These are phyloP conservation scores for Hetaerina titia DNA, from an alignment of 2,888 invertebrate genomes.

Conservation along the genomic window DNA sequence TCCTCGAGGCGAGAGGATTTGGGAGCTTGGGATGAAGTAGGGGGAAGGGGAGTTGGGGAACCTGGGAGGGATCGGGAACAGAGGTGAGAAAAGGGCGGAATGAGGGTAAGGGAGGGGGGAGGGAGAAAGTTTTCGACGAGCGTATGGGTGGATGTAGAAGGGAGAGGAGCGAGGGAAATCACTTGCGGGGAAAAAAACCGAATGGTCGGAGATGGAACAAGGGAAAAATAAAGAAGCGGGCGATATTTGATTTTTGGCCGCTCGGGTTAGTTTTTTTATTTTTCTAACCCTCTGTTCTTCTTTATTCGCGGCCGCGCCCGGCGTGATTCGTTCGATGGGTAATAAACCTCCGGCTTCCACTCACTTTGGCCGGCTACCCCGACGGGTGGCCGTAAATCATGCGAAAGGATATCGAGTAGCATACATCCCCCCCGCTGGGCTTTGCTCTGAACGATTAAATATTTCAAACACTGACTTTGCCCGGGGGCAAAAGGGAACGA, in stretches of 20 bases:
- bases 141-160: not conserved
- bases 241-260: conserved; percentile 47
- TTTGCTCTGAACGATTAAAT: conserved; percentile 61
- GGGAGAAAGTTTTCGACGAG: not conserved
- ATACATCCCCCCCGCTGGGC: conserved; percentile 17
- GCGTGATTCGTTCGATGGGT: conserved; percentile 56
- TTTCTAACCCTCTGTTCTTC: not conserved
- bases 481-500: not conserved
- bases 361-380: conserved; percentile 3
- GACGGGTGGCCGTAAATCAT: conserved; percentile 54
- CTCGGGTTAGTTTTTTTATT: not conserved
- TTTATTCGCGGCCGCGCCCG: not conserved
- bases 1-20: not conserved
- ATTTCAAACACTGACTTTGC: conserved; percentile 24
- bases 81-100: not conserved
- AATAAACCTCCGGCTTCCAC: conserved; percentile 42
- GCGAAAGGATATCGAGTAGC: conserved; percentile 41
- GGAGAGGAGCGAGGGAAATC: not conserved
- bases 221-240: not conserved
- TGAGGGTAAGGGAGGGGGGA: not conserved
- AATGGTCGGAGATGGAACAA: not conserved
- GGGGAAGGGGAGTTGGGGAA: no score
- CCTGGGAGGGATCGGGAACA: not conserved
- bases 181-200: not conserved
- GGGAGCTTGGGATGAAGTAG: not conserved